Base-by-base conservation (phyloP, 2,888 invertebrate species). In the Acanthoscelides obtectus region DNA sequence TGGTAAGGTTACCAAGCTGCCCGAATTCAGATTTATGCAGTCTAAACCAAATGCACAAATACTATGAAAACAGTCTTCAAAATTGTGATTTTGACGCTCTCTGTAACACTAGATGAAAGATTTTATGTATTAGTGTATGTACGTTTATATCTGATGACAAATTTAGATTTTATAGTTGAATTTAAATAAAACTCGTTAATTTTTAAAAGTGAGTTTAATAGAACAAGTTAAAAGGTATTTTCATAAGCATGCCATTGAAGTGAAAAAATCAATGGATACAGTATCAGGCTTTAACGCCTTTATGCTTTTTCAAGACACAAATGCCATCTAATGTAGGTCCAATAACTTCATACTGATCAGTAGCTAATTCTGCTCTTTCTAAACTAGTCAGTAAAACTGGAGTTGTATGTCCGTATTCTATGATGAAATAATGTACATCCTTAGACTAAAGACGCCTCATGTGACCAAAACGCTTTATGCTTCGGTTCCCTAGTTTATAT, bases 291-390 rank as follows among this genome's bases (percentile, higher is more conserved):
- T 72, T 72, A 19, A 69, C 64, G 45, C 75, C 72, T 22, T 72
- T 72, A 64, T 73, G 67, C 67, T 81, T 97, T 97, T 87, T 98
- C 78, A 99, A 89, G 83, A 99, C 96, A 78, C 99, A 99, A 85
- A 99, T 97, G 67, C 99, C 99, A 87, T 99, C 99, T 91, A 99
- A 93, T 72, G 98, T 93, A 0, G 98, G 97, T 0, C 97, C 94
- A 22, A 97, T 87, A 0, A 97, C 91, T 75, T 94, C 87, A 86
- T 95, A 99, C 86, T 99, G 98, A 84, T 99, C 99, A 0, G 97
- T 98, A 1, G 98, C 99, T 69, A 99, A 88, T 84, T 99, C 99
- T 0, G 99, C 99, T 76, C 99, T 89, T 87, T 99, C 99, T 4
- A 98, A 99, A 83, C 95, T 93, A 0, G 96, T 96, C 72, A 99